A percentile compares a stretch with the other conserved stretches of the same genome.
These are phyloP conservation scores for Antennarius maculatus DNA, from an alignment of 2,797 vertebrate genomes.

Conservation along the genomic window DNA sequence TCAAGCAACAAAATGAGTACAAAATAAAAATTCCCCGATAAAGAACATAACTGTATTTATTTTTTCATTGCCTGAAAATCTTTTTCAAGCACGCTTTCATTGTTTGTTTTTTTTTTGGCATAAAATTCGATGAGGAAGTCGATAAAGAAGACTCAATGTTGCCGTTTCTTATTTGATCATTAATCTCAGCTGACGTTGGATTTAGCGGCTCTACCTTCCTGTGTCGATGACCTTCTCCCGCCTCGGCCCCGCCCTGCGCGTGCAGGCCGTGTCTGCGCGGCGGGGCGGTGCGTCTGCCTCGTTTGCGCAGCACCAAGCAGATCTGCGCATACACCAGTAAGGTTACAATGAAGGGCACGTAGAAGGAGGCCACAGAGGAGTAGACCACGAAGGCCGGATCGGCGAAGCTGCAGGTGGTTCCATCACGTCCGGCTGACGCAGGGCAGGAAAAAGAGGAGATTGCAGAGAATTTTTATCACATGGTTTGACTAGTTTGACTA, in stretches of 20 bases:
- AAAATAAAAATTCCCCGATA: no score
- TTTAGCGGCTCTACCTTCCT: conserved; percentile 66
- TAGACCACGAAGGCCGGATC: conserved; percentile 85
- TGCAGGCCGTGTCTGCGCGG: conserved; percentile 62
- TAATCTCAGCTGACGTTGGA: background rate
- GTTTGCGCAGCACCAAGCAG: conserved; percentile 80
- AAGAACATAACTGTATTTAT: no score
- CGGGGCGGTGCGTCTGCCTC: conserved; percentile 77
- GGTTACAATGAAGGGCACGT: conserved; percentile 84
- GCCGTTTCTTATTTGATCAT: no score
- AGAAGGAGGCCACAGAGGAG: conserved; percentile 86
- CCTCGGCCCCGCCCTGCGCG: conserved; percentile 34
- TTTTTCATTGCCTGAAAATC: background rate
- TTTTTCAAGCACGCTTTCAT: background rate
- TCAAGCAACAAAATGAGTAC: background rate
- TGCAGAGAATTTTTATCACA: background rate
- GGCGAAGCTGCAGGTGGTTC: conserved; percentile 81
- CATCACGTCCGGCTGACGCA: conserved; percentile 69
- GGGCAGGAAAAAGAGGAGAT: background rate
- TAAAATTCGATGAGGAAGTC: background rate
- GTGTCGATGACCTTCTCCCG: conserved; percentile 56
- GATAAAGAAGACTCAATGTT: background rate
- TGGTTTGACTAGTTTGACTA: no score
- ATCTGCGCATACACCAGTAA: conserved; percentile 84
- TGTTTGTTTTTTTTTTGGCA: background rate